phyloP scores from a whole-genome alignment of 2,113 vertebrate genomes.

The Mustelus asterias region DNA sequence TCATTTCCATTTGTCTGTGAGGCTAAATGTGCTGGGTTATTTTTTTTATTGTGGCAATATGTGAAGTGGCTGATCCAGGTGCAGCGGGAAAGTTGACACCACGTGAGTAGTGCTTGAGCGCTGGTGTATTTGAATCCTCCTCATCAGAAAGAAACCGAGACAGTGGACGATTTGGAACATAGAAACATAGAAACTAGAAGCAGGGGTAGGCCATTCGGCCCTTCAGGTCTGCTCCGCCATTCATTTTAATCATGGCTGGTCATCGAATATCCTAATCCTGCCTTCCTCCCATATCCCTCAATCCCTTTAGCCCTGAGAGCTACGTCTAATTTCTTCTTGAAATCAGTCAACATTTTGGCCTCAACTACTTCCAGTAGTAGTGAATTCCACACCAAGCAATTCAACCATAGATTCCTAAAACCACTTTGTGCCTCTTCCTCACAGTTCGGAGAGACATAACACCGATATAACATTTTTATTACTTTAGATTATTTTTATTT shows the following conservation, averaged over 20 bases:
- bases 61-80: conserved; percentile 14
- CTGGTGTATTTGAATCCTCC: not conserved
- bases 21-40: not conserved
- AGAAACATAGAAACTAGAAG: no score
- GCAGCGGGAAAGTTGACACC: not conserved
- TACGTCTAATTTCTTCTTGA: no score
- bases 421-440: not conserved
- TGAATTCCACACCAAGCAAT: not conserved
- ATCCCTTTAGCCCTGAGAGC: no score
- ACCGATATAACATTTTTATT: not conserved
- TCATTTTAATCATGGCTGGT: no score
- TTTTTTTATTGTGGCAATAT: not conserved
- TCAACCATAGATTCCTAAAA: not conserved
- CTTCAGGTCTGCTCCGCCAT: no score
- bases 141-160: not conserved
- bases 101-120: not conserved
- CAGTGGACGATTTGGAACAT: not conserved
- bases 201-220: no score
- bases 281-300: no score
- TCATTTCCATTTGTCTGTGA: not conserved
- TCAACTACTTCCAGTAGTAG: no score
- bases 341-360: no score
- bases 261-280: no score
- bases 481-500: no score
- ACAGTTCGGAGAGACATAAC: not conserved